Evolutionary conservation across 2,797 vertebrate genomes (phyloP).

Genomic region (Epinephelus malabaricus): DNA sequence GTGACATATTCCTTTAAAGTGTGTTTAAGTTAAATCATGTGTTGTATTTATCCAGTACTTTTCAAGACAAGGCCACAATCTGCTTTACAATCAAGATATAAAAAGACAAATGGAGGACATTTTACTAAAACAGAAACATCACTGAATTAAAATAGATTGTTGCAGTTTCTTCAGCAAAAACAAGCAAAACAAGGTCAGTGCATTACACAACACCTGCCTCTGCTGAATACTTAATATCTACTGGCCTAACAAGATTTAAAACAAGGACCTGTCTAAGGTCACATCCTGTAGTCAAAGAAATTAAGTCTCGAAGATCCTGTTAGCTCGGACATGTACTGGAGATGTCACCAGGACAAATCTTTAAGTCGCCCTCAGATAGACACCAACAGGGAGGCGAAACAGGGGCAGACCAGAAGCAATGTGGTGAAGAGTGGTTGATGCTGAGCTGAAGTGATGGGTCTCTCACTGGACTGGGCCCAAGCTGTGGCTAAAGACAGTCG

Average conservation of each 20-base stretch:
- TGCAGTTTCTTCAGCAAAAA: background rate
- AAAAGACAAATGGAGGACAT: slow-evolving; percentile 1
- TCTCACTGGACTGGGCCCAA: background rate
- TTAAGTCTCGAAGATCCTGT: background rate
- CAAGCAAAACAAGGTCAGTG: background rate
- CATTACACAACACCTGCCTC: background rate
- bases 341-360: background rate
- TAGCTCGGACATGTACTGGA: background rate
- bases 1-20: too few species aligned
- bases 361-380: background rate
- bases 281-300: too few species aligned
- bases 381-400: background rate
- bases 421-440: background rate
- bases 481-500: background rate
- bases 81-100: background rate
- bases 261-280: background rate
- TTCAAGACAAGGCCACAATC: background rate
- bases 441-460: background rate
- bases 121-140: background rate
- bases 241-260: background rate
- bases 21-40: too few species aligned
- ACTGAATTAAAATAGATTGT: background rate
- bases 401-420: background rate
- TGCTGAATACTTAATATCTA: background rate
- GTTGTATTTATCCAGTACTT: too few species aligned